phyloP scores from a whole-genome alignment of 1,140 invertebrate genomes.

The Halesus radiatus region DNA sequence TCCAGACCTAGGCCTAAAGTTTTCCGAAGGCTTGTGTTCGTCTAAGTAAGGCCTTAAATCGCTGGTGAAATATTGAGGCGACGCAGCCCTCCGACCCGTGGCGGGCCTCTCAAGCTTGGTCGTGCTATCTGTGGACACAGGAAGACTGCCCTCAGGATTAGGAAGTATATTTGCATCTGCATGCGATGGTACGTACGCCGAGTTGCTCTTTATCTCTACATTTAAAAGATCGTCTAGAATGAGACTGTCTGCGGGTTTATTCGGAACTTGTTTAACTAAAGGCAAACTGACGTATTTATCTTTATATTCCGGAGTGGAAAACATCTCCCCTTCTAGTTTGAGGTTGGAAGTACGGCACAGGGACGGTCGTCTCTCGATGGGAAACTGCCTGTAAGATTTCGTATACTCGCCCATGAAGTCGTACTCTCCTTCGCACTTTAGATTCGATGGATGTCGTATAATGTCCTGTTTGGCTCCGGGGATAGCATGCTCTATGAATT shows the following conservation, averaged over 20 bases:
- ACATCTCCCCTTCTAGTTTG: slow-evolving; percentile 63
- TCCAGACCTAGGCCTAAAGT: neutral
- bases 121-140: slow-evolving; percentile 55
- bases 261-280: slow-evolving; percentile 31
- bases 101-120: slow-evolving; percentile 39
- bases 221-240: slow-evolving; percentile 37
- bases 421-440: slow-evolving; percentile 66
- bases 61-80: slow-evolving; percentile 23
- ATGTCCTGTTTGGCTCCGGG: slow-evolving; percentile 63
- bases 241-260: slow-evolving; percentile 41
- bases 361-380: slow-evolving; percentile 56
- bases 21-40: neutral
- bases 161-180: slow-evolving; percentile 37
- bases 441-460: slow-evolving; percentile 62
- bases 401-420: slow-evolving; percentile 65
- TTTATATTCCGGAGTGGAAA: slow-evolving; percentile 64
- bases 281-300: slow-evolving; percentile 56
- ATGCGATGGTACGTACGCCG: slow-evolving; percentile 6
- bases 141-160: slow-evolving; percentile 52
- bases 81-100: slow-evolving; percentile 37
- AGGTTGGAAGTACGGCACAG: slow-evolving; percentile 62
- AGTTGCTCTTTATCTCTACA: slow-evolving; percentile 2
- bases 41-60: slow-evolving; percentile 41
- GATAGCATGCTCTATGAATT: slow-evolving; percentile 56
- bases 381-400: slow-evolving; percentile 63